phyloP scores from a whole-genome alignment of 1,140 invertebrate genomes.

The Bombus terrestris region DNA sequence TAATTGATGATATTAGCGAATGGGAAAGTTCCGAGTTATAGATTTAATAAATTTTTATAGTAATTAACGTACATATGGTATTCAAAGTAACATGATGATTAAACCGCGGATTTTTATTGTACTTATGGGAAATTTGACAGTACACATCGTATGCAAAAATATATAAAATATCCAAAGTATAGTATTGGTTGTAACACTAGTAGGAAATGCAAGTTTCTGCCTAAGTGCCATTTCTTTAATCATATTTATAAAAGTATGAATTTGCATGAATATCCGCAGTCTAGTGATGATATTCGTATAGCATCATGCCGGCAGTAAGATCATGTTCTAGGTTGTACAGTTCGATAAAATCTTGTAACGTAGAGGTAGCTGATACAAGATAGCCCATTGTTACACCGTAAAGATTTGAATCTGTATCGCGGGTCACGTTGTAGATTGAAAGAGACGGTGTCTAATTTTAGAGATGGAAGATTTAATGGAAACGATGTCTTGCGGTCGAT shows the following conservation, averaged over 20 bases:
- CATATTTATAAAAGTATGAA: background rate
- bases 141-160: too few relatives aligned
- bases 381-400: conserved; percentile 2
- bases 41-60: too few relatives aligned
- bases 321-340: background rate
- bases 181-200: too few relatives aligned
- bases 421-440: background rate
- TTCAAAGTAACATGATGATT: background rate
- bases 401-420: conserved; percentile 16
- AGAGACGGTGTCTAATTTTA: conserved; percentile 1
- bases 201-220: too few relatives aligned
- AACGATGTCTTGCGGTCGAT: background rate
- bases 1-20: too few relatives aligned
- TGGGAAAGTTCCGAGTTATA: too few relatives aligned
- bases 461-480: background rate
- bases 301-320: background rate
- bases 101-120: too few relatives aligned
- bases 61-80: background rate
- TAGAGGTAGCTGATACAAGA: conserved; percentile 16
- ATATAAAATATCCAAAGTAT: too few relatives aligned
- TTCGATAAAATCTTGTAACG: conserved; percentile 25
- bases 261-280: too few relatives aligned
- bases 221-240: background rate
- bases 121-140: too few relatives aligned
- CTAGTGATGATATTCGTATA: background rate